Conservation (phyloP, 1,140 invertebrate genomes). For the Matsumurasca onukii region DNA sequence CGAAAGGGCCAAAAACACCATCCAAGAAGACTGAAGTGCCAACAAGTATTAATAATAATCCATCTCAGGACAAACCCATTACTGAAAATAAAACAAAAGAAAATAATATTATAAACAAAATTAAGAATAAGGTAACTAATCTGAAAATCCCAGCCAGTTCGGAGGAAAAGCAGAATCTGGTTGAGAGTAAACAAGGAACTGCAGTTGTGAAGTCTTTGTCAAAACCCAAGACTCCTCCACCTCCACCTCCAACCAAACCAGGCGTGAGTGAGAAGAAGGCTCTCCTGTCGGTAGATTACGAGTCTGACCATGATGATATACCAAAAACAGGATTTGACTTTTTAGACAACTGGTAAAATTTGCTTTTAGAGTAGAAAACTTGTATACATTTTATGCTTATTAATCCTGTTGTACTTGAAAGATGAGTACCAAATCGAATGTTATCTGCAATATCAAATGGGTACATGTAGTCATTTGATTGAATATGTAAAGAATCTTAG, state of each 20-base stretch:
- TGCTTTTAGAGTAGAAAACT: no score
- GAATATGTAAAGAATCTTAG: no score
- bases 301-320: slow-evolving; percentile 37
- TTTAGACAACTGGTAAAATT: slow-evolving; percentile 41
- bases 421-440: no score
- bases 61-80: background rate
- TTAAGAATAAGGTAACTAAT: slow-evolving; percentile 35
- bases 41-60: slow-evolving; percentile 25
- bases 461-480: no score
- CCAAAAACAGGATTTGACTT: slow-evolving; percentile 43
- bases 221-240: slow-evolving; percentile 39
- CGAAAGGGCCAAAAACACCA: slow-evolving; percentile 33
- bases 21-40: slow-evolving; percentile 31
- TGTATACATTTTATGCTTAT: no score
- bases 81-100: slow-evolving; percentile 25
- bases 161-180: slow-evolving; percentile 35
- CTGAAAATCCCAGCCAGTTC: slow-evolving; percentile 19
- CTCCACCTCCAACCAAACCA: slow-evolving; percentile 34
- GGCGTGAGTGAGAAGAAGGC: slow-evolving; percentile 27
- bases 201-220: slow-evolving; percentile 18
- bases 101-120: slow-evolving; percentile 28
- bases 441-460: no score
- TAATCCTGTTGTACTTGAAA: no score
- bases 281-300: slow-evolving; percentile 2
- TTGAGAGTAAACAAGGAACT: slow-evolving; percentile 25